Percentiles rank a stretch among this genome's conserved stretches.
These are phyloP conservation scores for Eulithis prunata DNA, from an alignment of 2,888 invertebrate species.

Conservation along the genomic window DNA sequence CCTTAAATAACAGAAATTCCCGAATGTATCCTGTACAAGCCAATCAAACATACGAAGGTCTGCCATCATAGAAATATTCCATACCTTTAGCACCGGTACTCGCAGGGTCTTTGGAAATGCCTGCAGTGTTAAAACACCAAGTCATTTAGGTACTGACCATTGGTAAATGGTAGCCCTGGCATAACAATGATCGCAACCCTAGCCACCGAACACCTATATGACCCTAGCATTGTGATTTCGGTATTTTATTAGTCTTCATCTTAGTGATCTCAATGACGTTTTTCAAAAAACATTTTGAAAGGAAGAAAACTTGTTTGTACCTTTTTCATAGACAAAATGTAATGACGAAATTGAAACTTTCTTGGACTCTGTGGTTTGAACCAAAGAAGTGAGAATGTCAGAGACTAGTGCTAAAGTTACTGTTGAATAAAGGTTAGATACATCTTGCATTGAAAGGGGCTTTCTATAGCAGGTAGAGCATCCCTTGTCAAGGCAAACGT, in stretches of 20 bases:
- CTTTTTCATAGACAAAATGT: not conserved
- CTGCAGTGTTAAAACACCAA: too few species aligned
- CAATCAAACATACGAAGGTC: slow-evolving; percentile 63
- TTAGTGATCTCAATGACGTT: too few species aligned
- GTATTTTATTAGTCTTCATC: too few species aligned
- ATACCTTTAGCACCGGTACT: slow-evolving; percentile 1
- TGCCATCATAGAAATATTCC: slow-evolving; percentile 47
- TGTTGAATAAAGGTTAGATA: slow-evolving; percentile 71
- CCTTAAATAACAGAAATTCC: slow-evolving; percentile 35
- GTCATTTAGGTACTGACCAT: too few species aligned
- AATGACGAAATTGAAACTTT: not conserved
- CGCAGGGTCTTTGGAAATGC: not conserved
- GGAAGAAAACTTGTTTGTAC: too few species aligned
- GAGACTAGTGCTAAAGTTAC: slow-evolving; percentile 48
- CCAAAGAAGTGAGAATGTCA: not conserved
- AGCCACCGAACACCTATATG: too few species aligned
- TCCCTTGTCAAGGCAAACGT: slow-evolving; percentile 69
- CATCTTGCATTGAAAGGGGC: slow-evolving; percentile 54
- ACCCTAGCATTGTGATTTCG: too few species aligned
- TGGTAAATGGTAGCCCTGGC: too few species aligned
- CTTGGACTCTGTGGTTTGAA: not conserved
- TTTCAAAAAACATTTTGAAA: too few species aligned
- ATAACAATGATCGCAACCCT: too few species aligned
- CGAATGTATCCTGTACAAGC: slow-evolving; percentile 47
- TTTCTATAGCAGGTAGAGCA: slow-evolving; percentile 76